These are phyloP conservation scores for Odontocerum albicorne DNA, from an alignment of 2,888 invertebrate genomes.

Conservation along the genomic window DNA sequence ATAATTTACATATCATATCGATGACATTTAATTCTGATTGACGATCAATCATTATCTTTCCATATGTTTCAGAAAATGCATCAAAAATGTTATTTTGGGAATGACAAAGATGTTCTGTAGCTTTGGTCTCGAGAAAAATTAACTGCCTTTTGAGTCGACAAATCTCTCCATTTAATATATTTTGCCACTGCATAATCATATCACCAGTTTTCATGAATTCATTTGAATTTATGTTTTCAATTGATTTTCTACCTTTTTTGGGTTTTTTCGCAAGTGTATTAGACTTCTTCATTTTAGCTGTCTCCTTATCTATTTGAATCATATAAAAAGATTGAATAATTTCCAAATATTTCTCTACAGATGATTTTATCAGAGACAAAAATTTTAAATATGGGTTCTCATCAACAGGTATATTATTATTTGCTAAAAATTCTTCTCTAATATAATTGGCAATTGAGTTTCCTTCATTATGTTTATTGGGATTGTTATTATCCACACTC, in stretches of 20 bases:
- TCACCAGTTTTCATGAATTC: constrained; percentile 41
- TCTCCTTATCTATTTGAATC: constrained; percentile 47
- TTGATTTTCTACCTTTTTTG: constrained; percentile 46
- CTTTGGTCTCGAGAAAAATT: constrained; percentile 46
- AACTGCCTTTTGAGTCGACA: constrained; percentile 53
- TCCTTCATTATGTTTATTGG: constrained; percentile 36
- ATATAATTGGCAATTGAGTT: constrained; percentile 39
- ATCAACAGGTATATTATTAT: constrained; percentile 47
- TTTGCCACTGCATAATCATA: constrained; percentile 60
- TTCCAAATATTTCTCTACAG: constrained; percentile 47
- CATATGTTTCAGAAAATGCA: constrained; percentile 51
- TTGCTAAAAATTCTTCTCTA: constrained; percentile 41
- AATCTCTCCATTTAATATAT: constrained; percentile 59
- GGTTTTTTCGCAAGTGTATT: constrained; percentile 31
- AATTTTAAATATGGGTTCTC: constrained; percentile 52
- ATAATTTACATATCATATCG: constrained; percentile 50
- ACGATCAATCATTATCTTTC: constrained; percentile 52
- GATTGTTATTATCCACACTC: constrained; percentile 44
- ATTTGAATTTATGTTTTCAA: constrained; percentile 44
- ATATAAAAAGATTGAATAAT: constrained; percentile 47
- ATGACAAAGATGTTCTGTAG: constrained; percentile 50
- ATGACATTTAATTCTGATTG: constrained; percentile 53
- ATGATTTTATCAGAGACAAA: constrained; percentile 51
- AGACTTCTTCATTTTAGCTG: constrained; percentile 47
- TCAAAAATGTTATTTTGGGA: constrained; percentile 44